A percentile compares a stretch with the other conserved stretches of the same genome.
phyloP scores from a whole-genome alignment of 64 coral and sea anemone genomes.

The Stichodactyla mertensii region DNA sequence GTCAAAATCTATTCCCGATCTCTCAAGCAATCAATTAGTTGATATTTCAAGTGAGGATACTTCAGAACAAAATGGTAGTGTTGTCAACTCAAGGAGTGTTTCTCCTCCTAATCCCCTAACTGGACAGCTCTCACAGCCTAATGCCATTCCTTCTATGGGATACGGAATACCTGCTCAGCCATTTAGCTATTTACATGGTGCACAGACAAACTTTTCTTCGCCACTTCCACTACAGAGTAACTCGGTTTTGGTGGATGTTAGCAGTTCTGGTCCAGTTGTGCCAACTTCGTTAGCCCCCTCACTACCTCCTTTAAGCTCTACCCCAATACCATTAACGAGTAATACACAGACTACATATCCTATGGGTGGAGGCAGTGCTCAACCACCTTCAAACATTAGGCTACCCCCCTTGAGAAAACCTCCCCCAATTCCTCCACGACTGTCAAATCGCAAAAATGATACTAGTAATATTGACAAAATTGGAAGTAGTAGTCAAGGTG shows the following conservation, averaged over 20 bases:
- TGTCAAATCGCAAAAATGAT: background rate
- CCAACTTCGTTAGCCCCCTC: background rate
- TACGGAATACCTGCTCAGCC: constrained; percentile 6
- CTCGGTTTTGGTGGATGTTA: constrained; percentile 15
- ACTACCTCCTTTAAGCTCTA: background rate
- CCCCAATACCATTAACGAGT: background rate
- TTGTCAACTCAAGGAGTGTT: background rate
- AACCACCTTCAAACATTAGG: background rate
- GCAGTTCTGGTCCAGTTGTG: background rate
- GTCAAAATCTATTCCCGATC: constrained; percentile 59
- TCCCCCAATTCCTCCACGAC: constrained; percentile 6
- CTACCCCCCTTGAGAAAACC: constrained; percentile 5
- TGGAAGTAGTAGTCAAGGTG: background rate
- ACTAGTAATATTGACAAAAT: background rate
- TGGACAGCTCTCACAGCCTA: background rate
- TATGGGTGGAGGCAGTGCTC: background rate
- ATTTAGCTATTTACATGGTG: constrained; percentile 18
- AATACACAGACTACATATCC: background rate
- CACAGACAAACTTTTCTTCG: background rate
- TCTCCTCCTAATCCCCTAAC: background rate
- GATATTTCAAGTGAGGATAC: constrained; percentile 29
- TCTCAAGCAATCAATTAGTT: constrained; percentile 31
- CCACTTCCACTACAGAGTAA: background rate
- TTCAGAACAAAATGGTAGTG: background rate
- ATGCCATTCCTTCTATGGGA: background rate